Evolutionary conservation across 2,888 invertebrate genomes (phyloP), one percentile per base, ranked within the genome.

Genomic region (Macrophya alboannulata): DNA sequence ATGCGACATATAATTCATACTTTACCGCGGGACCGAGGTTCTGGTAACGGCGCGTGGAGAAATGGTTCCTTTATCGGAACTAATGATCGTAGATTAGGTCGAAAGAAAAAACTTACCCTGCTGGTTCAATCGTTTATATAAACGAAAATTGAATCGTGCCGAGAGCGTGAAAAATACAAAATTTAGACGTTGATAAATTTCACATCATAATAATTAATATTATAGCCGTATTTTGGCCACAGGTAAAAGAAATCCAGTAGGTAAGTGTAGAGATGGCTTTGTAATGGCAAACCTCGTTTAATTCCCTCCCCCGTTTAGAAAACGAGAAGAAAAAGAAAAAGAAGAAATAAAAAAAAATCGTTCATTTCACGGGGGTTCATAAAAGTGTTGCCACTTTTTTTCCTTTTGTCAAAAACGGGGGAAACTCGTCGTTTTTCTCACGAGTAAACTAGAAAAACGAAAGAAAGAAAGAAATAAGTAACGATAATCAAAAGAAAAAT

Each of bases 1-100:
- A 17, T 25, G 37, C 68, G 37, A 68, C 68, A 68, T 37, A 68
- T 37, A 68, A 37, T 68, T 68, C 68, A 68, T 68, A 37, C 68
- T 68, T 68, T 37, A n/a, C n/a, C 68, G 68, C 17, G 68, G 37
- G 55, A 17, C 1, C n/a, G n/a, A n/a, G 25, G 9, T 62, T 62
- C 12, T 62, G 62, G 62, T 62, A 62, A 9, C 62, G 25, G 62
- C 10, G 68, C 15, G 15, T 37, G 4, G 68, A 37, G 37, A 15
- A 68, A 37, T 37, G 37, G 37, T 37, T 68, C 17, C 62, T 25
- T 62, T 68, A 37, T 68, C 68, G 17, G 37, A 37, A 68, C 31
- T 68, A 68, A 68, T 37, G 37, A 68, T 68, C 31, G 2, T 15
- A 8, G 17, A 68, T 68, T 37, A 17, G 5, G 0, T 1, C 15